Evolutionary conservation across 2,113 vertebrate species (phyloP).

Genomic region (Galbula dea): DNA sequence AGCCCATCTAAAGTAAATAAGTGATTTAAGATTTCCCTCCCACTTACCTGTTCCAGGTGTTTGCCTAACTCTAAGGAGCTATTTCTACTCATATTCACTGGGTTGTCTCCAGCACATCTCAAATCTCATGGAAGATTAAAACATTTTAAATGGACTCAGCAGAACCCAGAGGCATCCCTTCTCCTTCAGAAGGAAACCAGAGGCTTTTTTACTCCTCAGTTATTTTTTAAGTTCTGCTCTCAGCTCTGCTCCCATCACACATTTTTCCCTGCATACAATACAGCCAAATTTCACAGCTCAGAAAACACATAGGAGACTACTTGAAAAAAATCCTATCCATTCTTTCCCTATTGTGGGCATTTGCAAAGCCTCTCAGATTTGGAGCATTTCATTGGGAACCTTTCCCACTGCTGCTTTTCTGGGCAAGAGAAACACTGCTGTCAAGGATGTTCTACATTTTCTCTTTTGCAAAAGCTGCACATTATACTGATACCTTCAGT

Average conservation of each 20-base stretch:
- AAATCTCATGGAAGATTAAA: not conserved
- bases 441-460: slow-evolving; percentile 25
- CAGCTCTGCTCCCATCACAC: not conserved
- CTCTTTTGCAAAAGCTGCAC: slow-evolving; percentile 27
- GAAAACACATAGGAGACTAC: slow-evolving; percentile 18
- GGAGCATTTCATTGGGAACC: slow-evolving; percentile 42
- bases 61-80: not conserved
- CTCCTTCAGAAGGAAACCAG: not conserved
- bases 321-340: slow-evolving; percentile 31
- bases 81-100: not conserved
- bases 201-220: not conserved
- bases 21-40: slow-evolving; percentile 33
- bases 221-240: not conserved
- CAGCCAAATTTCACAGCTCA: slow-evolving; percentile 14
- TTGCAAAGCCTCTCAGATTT: slow-evolving; percentile 53
- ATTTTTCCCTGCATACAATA: not conserved
- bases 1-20: slow-evolving; percentile 54
- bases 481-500: slow-evolving; percentile 52
- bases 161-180: not conserved
- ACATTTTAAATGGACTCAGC: not conserved
- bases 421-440: slow-evolving; percentile 17
- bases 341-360: slow-evolving; percentile 37
- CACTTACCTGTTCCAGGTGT: not conserved
- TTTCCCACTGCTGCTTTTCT: slow-evolving; percentile 55
- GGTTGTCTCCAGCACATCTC: not conserved